Evolutionary conservation across 2,797 vertebrate species (phyloP), one percentile per base, ranked within the genome.

Genomic region (Takifugu ocellatus): DNA sequence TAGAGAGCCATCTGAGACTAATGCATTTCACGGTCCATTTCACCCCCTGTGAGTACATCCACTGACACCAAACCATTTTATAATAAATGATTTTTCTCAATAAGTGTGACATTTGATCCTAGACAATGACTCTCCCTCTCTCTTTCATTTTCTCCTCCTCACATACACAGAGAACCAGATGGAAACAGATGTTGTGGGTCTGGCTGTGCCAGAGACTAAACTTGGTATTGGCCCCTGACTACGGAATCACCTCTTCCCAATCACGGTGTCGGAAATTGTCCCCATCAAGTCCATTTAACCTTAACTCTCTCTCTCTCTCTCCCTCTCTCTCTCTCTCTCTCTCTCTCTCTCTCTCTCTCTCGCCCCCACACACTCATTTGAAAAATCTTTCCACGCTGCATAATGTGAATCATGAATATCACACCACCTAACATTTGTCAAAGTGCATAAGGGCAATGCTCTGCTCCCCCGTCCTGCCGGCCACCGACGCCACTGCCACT

Each of bases 21-120:
- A 83, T 84, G 72, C 72, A 67, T 84, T 85, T 79, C 66, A 83
- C 14, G 36, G 56, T 78, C 77, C 66, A 74, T 84, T 86, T 83
- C 68, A 62, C 64, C 21, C 2, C 3, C 6, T 52, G 61, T 51
- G 68, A 81, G 72, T 63, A 64, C 51, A 48, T 83, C 82, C 69
- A 74, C 46, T 68, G 77, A 83, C 53, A 75, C 53, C 49, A 58
- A 67, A 54, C 47, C 50, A 61, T 17, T 50, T 81, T 72, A 72
- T 74, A 70, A 67, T 72, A 72, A 78, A 66, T 78, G 68, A 77
- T 81, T 74, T 82, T 81, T 81, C 36, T 66, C 48, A 67, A 67
- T 56, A 45, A 75, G 57, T 45, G 61, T 66, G 76, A 78, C 74
- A 74, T 82, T 79, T 78, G 70, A 72, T 76, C 59, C 45, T 16